phyloP scores from a whole-genome alignment of 1,140 invertebrate genomes.

The Nomia melanderi region DNA sequence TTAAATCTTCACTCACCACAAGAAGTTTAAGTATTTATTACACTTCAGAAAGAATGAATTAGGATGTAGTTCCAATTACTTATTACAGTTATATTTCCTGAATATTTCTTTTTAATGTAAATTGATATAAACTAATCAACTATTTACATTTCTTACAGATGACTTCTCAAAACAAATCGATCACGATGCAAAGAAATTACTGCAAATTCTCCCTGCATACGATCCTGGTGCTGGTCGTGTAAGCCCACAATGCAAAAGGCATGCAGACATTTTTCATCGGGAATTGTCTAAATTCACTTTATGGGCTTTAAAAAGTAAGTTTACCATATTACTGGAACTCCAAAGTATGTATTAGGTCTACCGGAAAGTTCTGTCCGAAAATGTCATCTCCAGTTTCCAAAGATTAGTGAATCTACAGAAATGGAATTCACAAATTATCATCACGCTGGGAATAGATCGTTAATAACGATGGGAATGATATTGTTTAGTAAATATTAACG shows the following conservation, averaged over 20 bases:
- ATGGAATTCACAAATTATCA: too few species aligned
- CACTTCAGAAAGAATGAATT: too few species aligned
- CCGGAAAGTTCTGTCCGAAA: too few species aligned
- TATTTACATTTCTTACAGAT: slow-evolving; percentile 64
- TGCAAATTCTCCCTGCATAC: slow-evolving; percentile 73
- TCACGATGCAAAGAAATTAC: slow-evolving; percentile 67
- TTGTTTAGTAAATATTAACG: too few species aligned
- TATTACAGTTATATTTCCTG: neutral
- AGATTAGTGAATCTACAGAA: too few species aligned
- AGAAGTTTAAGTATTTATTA: too few species aligned
- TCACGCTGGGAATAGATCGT: too few species aligned
- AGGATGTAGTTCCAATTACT: too few species aligned
- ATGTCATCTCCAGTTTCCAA: too few species aligned
- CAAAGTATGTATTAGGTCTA: too few species aligned
- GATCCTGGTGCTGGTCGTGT: slow-evolving; percentile 73
- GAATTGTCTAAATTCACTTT: slow-evolving; percentile 79
- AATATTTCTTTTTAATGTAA: neutral
- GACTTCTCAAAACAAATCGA: slow-evolving; percentile 71
- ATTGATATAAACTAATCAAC: neutral
- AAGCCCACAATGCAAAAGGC: slow-evolving; percentile 76
- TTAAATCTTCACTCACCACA: too few species aligned
- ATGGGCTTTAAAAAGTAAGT: slow-evolving; percentile 83
- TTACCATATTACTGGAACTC: neutral
- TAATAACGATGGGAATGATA: too few species aligned
- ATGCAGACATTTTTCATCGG: slow-evolving; percentile 75